Conservation (phyloP, 1,140 invertebrate genomes). For the Paraescarpia echinospica region DNA sequence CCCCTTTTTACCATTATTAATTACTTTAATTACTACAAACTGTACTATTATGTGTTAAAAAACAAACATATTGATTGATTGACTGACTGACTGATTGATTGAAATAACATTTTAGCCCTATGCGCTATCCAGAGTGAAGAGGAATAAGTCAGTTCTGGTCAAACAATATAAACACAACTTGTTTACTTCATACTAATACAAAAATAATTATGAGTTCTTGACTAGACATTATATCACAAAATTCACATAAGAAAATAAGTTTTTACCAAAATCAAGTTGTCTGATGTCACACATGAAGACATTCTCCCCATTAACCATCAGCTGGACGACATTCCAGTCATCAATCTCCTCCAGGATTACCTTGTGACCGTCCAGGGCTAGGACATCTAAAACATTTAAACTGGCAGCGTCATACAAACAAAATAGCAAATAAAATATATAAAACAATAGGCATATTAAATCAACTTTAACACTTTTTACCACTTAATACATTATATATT, state of each 20-base stretch:
- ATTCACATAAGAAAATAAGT: not conserved
- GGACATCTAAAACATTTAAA: slow-evolving; percentile 15
- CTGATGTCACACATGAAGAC: slow-evolving; percentile 6
- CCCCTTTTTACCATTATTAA: not conserved
- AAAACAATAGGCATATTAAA: no score
- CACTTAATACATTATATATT: no score
- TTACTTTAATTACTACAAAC: no score
- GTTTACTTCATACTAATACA: not conserved
- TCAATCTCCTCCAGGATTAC: not conserved
- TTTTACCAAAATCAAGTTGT: slow-evolving; percentile 17
- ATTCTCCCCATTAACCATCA: slow-evolving; percentile 13
- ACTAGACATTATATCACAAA: not conserved
- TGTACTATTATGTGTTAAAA: no score
- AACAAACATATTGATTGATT: no score
- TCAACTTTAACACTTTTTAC: no score
- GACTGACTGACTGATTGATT: no score
- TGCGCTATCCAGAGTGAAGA: no score
- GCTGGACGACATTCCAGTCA: slow-evolving; percentile 9
- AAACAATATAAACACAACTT: not conserved
- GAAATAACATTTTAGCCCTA: no score
- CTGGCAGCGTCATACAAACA: no score
- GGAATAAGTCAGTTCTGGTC: not conserved
- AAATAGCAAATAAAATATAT: no score
- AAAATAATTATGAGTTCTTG: slow-evolving; percentile 8
- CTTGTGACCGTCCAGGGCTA: not conserved